A percentile compares a stretch with the other conserved stretches of the same genome.
Conservation (phyloP, 2,888 invertebrate species). For the Cybosia mesomella region DNA sequence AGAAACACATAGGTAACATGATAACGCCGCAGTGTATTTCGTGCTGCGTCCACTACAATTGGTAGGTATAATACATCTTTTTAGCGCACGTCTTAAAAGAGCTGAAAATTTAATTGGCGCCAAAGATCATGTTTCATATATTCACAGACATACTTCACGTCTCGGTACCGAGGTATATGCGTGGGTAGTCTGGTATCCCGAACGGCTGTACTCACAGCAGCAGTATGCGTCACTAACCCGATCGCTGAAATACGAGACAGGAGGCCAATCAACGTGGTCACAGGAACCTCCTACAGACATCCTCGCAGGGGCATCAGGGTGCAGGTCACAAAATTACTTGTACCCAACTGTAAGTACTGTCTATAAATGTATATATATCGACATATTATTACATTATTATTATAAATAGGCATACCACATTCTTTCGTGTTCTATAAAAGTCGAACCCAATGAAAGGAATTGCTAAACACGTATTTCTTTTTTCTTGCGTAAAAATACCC, state of each 20-base stretch:
- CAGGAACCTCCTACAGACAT: slow-evolving; percentile 71
- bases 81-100: no score
- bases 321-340: slow-evolving; percentile 71
- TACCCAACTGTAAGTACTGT: slow-evolving; percentile 70
- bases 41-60: no score
- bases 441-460: no score
- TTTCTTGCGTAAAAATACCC: no score
- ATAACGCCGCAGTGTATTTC: no score
- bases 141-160: slow-evolving; percentile 70
- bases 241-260: slow-evolving; percentile 47
- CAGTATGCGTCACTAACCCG: slow-evolving; percentile 72
- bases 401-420: no score
- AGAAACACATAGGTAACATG: no score
- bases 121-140: background rate
- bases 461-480: no score
- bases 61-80: no score
- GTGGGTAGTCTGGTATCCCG: slow-evolving; percentile 70
- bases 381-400: no score
- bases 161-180: slow-evolving; percentile 75
- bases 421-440: no score
- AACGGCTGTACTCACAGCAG: slow-evolving; percentile 71
- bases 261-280: slow-evolving; percentile 71
- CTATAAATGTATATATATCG: background rate
- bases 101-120: background rate
- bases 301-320: slow-evolving; percentile 75